A percentile compares a stretch with the other conserved stretches of the same genome.
These are phyloP conservation scores for Epistrophe grossulariae DNA, from an alignment of 2,888 invertebrate species.

Conservation along the genomic window DNA sequence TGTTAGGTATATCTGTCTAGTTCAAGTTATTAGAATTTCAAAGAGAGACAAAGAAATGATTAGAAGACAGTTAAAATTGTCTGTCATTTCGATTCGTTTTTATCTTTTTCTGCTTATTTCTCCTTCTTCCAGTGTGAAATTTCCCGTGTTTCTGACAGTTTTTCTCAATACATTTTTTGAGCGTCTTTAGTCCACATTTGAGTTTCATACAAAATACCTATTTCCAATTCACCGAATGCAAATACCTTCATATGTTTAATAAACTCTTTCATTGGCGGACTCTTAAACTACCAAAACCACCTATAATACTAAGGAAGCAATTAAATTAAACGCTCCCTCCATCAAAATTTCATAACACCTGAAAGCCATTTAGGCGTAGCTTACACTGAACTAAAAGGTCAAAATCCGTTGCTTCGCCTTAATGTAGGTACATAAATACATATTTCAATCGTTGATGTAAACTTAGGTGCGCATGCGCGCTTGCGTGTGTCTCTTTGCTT, in stretches of 20 bases:
- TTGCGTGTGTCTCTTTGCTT: neutral
- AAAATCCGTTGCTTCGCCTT: slow-evolving; percentile 62
- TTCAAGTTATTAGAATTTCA: no score
- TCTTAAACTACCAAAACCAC: neutral
- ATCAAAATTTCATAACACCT: slow-evolving; percentile 38
- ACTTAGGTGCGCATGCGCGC: slow-evolving; percentile 44
- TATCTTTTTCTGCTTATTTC: no score
- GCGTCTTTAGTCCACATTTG: no score
- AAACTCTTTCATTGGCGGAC: neutral
- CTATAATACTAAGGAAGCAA: slow-evolving; percentile 48
- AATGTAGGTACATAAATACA: slow-evolving; percentile 6
- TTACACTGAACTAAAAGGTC: slow-evolving; percentile 45
- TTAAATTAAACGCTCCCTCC: slow-evolving; percentile 25
- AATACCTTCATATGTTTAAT: neutral
- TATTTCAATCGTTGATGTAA: slow-evolving; percentile 9
- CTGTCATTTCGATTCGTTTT: no score
- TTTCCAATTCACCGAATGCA: no score
- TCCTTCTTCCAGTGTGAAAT: no score
- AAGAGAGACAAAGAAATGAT: no score
- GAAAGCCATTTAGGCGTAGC: slow-evolving; percentile 29
- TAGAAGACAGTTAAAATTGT: no score
- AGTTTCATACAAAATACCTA: no score
- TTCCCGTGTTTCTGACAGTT: no score
- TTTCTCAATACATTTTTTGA: no score
- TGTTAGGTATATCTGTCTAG: no score